Percentiles rank a stretch among this genome's conserved stretches.
These are phyloP conservation scores for Malurus alboscapulatus DNA, from an alignment of 2,113 vertebrate species.

Conservation along the genomic window DNA sequence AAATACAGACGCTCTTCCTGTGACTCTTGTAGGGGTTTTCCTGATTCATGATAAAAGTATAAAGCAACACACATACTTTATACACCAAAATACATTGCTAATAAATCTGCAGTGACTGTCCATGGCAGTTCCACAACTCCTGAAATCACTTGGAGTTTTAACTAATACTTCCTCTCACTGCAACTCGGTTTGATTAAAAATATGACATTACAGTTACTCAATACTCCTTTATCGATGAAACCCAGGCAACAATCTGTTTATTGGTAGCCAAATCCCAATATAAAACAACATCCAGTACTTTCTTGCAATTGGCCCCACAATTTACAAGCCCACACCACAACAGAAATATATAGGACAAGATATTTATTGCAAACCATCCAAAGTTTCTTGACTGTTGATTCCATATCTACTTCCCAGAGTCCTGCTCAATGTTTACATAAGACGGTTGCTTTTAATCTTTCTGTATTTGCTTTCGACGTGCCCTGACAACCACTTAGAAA, in stretches of 20 bases:
- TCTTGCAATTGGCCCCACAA: neutral
- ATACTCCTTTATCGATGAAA: neutral
- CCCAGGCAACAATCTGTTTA: neutral
- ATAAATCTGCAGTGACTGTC: neutral
- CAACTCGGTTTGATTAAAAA: neutral
- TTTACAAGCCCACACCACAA: neutral
- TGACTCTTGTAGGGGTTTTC: neutral
- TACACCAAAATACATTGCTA: neutral
- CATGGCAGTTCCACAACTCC: neutral
- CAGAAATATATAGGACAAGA: neutral
- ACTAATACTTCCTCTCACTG: neutral
- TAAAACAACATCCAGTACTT: neutral
- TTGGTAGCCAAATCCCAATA: neutral
- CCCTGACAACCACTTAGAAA: constrained; percentile 11
- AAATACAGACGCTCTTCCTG: neutral
- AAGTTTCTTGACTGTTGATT: neutral
- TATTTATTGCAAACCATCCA: neutral
- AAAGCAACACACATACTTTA: neutral
- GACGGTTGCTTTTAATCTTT: neutral
- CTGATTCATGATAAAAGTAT: neutral
- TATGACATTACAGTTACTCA: neutral
- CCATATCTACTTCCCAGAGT: neutral
- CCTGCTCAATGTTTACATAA: neutral
- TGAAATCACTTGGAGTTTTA: neutral
- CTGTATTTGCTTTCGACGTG: constrained; percentile 15